Base-by-base conservation (phyloP, 2,888 invertebrate genomes). In the Cataglyphis albicans region DNA sequence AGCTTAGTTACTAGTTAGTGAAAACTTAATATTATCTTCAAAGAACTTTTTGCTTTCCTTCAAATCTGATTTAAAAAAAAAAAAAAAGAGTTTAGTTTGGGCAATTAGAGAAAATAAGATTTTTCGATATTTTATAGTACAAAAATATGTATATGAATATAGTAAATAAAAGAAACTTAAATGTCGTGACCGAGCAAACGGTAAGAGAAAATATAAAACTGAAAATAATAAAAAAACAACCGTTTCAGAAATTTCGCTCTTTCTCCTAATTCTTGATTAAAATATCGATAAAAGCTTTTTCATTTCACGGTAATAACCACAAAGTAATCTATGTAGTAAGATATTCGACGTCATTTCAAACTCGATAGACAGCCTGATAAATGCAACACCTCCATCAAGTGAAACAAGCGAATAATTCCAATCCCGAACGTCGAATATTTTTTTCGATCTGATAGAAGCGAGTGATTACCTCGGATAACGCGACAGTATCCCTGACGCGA, bases 321-420 rank as follows among this genome's bases (percentile, higher is more conserved):
- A 9, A 29, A 65, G 9, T 6, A 35, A 18, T 38, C 21, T 9
- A 21, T 2, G 21, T 15, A 57, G 18, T 18, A 64, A 65, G n/a
- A 12, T 64, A 48, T 55, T 15, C 32, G 10, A 41, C 1, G 10
- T 78, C 38, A 15, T 76, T 57, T 52, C 25, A 15, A 2, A 0
- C 1, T 59, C 12, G 59, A 44, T 55, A 55, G 10, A 57, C 48
- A 38, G 15, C 9, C n/a, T 82, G 41, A 65, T 74, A 48, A 44
- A 63, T 12, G 61, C 21, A 32, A 81, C 38, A 21, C 9, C 9
- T 65, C n/a, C 57, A 44, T 32, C 35, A 64, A 12, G 41, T n/a
- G 25, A 70, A n/a, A 65, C 21, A 41, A 52, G 35, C 67, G 63
- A 67, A 75, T 84, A 82, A 82, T 84, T 84, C 21, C 83, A 64